phyloP scores from a whole-genome alignment of 2,888 invertebrate species.

The Amorpha juglandis region DNA sequence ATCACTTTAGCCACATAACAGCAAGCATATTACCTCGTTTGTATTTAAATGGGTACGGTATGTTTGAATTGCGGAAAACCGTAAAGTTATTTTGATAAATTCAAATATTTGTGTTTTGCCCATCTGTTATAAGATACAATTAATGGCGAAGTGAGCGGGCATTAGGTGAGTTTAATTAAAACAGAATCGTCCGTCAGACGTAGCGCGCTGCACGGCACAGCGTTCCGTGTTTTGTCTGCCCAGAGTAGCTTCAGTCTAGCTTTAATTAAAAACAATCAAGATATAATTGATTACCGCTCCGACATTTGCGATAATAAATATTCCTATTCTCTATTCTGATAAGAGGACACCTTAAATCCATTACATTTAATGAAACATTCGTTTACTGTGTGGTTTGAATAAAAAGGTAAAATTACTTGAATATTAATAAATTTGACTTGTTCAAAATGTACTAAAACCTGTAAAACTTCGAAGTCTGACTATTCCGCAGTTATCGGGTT shows the following conservation, averaged over 20 bases:
- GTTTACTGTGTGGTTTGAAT: slow-evolving; percentile 21
- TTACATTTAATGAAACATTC: slow-evolving; percentile 27
- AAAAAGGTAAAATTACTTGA: slow-evolving; percentile 21
- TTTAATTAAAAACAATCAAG: slow-evolving; percentile 33
- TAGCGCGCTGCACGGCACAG: slow-evolving; percentile 40
- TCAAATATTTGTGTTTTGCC: background rate
- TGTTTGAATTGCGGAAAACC: background rate
- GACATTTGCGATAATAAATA: slow-evolving; percentile 13
- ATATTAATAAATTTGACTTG: slow-evolving; percentile 10
- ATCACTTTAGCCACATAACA: slow-evolving; percentile 61
- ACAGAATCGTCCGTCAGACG: slow-evolving; percentile 51
- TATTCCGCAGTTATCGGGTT: slow-evolving; percentile 45
- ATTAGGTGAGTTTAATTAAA: slow-evolving; percentile 72
- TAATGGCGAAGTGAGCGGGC: slow-evolving; percentile 37
- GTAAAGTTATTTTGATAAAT: background rate
- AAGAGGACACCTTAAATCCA: slow-evolving; percentile 44
- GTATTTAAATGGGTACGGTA: slow-evolving; percentile 44
- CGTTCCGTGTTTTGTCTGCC: slow-evolving; percentile 42
- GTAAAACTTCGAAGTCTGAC: slow-evolving; percentile 48
- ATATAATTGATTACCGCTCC: slow-evolving; percentile 18
- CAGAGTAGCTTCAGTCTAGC: slow-evolving; percentile 16
- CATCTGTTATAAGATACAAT: slow-evolving; percentile 17
- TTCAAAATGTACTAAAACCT: slow-evolving; percentile 44
- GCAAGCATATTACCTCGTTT: slow-evolving; percentile 48
- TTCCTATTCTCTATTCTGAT: slow-evolving; percentile 31